Percentiles rank a stretch among this genome's conserved stretches.
phyloP scores from a whole-genome alignment of 2,797 vertebrate species.

The Rhadinocentrus ornatus region DNA sequence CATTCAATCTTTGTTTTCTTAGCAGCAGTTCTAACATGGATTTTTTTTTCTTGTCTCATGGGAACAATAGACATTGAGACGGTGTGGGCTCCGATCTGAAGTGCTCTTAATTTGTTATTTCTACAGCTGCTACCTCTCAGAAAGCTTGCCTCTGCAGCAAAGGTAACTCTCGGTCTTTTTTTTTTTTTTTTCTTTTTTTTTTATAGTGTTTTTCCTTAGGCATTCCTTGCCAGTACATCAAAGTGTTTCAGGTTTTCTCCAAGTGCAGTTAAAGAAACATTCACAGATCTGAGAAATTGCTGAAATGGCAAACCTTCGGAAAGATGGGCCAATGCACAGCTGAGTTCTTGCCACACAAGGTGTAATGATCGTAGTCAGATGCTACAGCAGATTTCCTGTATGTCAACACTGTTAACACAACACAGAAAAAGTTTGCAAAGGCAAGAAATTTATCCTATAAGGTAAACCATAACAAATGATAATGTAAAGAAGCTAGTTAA shows the following conservation, averaged over 20 bases:
- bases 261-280: conserved; percentile 10
- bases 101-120: neutral
- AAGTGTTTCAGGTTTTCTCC: neutral
- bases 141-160: neutral
- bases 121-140: neutral
- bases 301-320: neutral
- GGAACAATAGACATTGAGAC: neutral
- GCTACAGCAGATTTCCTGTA: neutral
- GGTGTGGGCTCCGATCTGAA: neutral
- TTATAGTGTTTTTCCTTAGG: too few species aligned
- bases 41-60: neutral
- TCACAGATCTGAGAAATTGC: conserved; percentile 4
- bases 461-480: neutral
- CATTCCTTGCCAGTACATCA: conserved; percentile 6
- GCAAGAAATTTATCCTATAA: neutral
- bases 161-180: neutral
- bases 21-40: neutral
- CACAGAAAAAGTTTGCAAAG: neutral
- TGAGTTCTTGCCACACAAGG: neutral
- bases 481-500: neutral
- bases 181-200: too few species aligned
- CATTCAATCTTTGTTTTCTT: neutral
- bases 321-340: neutral
- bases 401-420: neutral
- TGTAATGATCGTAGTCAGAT: neutral